Percentiles rank a stretch among this genome's conserved stretches.
These are phyloP conservation scores for Blomia tropicalis DNA, from an alignment of 2,888 invertebrate genomes.

Conservation along the genomic window DNA sequence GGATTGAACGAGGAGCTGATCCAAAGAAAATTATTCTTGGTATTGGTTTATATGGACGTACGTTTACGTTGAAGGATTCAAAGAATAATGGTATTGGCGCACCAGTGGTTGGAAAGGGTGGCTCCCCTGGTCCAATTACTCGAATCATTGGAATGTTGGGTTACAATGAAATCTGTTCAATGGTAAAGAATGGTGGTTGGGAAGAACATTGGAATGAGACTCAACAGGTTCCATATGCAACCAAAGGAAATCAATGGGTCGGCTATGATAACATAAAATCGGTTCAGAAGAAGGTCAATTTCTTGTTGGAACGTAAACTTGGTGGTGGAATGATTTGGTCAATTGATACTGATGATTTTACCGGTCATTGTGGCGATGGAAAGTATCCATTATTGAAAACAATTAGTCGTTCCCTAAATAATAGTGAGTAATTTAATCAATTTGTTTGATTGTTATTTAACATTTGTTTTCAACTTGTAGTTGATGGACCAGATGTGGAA, in stretches of 20 bases:
- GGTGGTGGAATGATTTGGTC: conserved; percentile 93
- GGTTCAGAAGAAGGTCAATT: conserved; percentile 68
- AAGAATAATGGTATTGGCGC: conserved; percentile 61
- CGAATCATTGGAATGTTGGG: conserved; percentile 80
- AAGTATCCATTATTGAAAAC: conserved; percentile 52
- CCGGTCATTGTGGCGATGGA: conserved; percentile 53
- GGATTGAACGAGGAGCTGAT: conserved; percentile 29
- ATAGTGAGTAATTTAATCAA: neutral
- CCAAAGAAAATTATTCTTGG: conserved; percentile 47
- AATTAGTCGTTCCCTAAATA: conserved; percentile 21
- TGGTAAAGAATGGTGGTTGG: conserved; percentile 61
- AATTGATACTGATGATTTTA: conserved; percentile 83
- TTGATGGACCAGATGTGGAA: conserved; percentile 10
- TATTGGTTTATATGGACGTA: conserved; percentile 81
- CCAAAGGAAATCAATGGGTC: conserved; percentile 77
- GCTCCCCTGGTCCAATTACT: conserved; percentile 75
- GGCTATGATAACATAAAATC: conserved; percentile 72
- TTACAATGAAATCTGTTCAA: conserved; percentile 83
- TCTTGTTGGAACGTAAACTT: conserved; percentile 67
- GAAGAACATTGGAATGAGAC: conserved; percentile 89
- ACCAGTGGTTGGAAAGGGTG: conserved; percentile 59
- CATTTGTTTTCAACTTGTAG: conserved; percentile 2
- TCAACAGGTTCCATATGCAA: conserved; percentile 73
- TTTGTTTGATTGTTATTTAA: neutral
- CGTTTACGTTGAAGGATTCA: conserved; percentile 61